phyloP scores from a whole-genome alignment of 2,113 vertebrate species.

The Eudorcas thomsonii region DNA sequence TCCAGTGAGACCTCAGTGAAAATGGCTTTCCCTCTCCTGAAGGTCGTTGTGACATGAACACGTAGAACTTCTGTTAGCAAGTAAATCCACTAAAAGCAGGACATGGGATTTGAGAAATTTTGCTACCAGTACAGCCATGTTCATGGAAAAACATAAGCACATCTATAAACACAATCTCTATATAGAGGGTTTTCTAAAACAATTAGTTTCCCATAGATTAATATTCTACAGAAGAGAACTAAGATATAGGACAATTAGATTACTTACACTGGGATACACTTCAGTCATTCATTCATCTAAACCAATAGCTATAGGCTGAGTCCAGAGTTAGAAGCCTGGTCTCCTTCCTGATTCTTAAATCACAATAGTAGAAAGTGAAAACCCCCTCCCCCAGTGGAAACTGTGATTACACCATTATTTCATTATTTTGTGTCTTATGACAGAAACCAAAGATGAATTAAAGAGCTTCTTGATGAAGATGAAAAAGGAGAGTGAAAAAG shows the following conservation, averaged over 20 bases:
- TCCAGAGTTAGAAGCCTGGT: not conserved
- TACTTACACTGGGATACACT: not conserved
- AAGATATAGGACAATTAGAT: not conserved
- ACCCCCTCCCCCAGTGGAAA: not conserved
- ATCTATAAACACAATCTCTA: not conserved
- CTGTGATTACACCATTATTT: not conserved
- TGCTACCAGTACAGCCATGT: not conserved
- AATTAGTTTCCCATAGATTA: not conserved
- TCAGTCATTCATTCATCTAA: not conserved
- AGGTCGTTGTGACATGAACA: not conserved
- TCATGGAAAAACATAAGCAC: not conserved
- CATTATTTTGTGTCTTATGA: not conserved
- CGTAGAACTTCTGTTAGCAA: not conserved
- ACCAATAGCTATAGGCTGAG: not conserved
- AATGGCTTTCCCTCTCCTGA: not conserved
- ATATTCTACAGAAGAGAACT: not conserved
- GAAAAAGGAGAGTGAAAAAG: not conserved
- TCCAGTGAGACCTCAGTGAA: not conserved
- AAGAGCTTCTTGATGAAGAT: not conserved
- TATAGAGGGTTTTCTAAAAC: not conserved
- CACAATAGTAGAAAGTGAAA: not conserved
- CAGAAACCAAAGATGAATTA: not conserved
- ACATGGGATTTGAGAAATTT: not conserved
- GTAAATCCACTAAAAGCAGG: not conserved
- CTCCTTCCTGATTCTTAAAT: constrained; percentile 2